Evolutionary conservation across 2,888 invertebrate species (phyloP), one percentile per base, ranked within the genome.

Genomic region (Polyommatus icarus): DNA sequence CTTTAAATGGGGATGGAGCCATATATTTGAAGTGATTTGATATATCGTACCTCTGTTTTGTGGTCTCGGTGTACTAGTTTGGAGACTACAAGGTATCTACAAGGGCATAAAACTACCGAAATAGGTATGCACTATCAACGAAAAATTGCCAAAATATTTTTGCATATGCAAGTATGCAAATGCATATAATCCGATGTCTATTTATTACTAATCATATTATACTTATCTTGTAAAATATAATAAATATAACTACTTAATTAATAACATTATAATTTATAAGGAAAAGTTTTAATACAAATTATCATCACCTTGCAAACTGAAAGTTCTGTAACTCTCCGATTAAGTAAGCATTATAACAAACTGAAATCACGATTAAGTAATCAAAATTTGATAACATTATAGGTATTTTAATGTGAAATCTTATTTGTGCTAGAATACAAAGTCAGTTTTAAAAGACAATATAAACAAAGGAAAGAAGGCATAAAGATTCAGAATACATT

Each of bases 221-320:
- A 29, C 61, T 67, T 67, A 67, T 32, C 67, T 67, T 67, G 67
- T 67, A 29, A 32, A 67, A 32, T 32, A 6, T 67, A 29, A 67
- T 67, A 29, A 67, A 67, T 29, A 12, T 29, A 12, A 29, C 67
- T 67, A n/a, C n/a, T n/a, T n/a, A 32, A 67, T 67, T 67, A 67
- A 67, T 67, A 29, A 32, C 18, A 67, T 67, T 29, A 67, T 32
- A 32, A 67, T 32, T 67, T 29, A 67, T 32, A 32, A 67, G 29
- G 24, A 32, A 61, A 61, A n/a, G 2, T n/a, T n/a, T 59, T 59
- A 59, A 12, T 67, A 18, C 15, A 67, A 67, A 61, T 61, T 10
- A 61, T 24, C 24, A 61, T 67, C 67, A 67, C 29, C 29, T 67
- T 32, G 67, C 29, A 67, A 32, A 5, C 15, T 29, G 67, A 3